Percentiles rank a stretch among this genome's conserved stretches.
phyloP scores from a whole-genome alignment of 2,797 vertebrate species.

The Macrochelys suwanniensis region DNA sequence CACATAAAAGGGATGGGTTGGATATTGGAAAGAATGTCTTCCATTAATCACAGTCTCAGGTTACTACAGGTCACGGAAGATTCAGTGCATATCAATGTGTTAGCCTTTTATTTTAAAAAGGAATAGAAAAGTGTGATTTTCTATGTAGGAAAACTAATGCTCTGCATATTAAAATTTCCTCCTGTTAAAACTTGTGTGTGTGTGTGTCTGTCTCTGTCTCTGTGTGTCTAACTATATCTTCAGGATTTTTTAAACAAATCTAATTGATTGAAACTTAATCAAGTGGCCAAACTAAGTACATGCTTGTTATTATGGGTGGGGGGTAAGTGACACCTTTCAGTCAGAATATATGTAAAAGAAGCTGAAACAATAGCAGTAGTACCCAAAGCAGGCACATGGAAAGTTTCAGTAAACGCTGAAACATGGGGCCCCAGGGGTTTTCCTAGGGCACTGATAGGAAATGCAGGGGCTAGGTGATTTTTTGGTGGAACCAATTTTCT shows the following conservation, averaged over 20 bases:
- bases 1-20: not conserved
- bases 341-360: not conserved
- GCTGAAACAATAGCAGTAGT: not conserved
- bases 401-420: not conserved
- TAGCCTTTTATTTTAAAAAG: not conserved
- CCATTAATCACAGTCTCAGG: slow-evolving; percentile 11
- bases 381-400: not conserved
- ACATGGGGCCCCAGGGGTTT: not conserved
- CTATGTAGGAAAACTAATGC: not conserved
- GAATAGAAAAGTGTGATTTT: not conserved
- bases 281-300: not conserved
- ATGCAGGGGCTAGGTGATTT: not conserved
- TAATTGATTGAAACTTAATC: not conserved
- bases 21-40: not conserved
- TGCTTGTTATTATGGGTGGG: not conserved
- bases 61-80: slow-evolving; percentile 37
- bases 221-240: not conserved
- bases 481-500: not conserved
- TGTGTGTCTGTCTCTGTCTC: not conserved
- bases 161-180: not conserved
- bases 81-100: not conserved
- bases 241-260: not conserved
- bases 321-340: not conserved
- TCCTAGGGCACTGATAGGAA: not conserved
- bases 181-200: not conserved